These are phyloP conservation scores for Acleris literana DNA, from an alignment of 2,888 invertebrate species.

Conservation along the genomic window DNA sequence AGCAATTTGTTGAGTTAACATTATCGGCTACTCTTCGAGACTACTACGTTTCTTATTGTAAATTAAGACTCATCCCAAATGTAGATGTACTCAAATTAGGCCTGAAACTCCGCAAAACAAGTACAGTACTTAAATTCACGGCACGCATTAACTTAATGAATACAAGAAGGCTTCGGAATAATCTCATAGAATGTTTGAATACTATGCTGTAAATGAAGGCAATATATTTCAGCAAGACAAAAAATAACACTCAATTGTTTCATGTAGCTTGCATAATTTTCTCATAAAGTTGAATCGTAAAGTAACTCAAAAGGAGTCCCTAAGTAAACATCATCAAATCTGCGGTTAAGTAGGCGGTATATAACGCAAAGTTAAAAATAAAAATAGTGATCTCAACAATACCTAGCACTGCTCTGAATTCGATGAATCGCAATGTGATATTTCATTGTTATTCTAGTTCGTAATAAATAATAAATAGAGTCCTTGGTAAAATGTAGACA, in stretches of 20 bases:
- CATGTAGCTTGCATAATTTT: slow-evolving; percentile 33
- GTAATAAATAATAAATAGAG: slow-evolving; percentile 1
- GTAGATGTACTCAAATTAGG: slow-evolving; percentile 23
- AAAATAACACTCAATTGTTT: slow-evolving; percentile 27
- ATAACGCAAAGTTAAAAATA: slow-evolving; percentile 31
- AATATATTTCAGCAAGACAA: slow-evolving; percentile 30
- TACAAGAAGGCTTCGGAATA: slow-evolving; percentile 26
- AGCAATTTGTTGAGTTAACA: background rate
- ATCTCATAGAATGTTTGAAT: slow-evolving; percentile 17
- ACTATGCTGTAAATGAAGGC: slow-evolving; percentile 27
- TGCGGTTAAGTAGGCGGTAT: slow-evolving; percentile 33
- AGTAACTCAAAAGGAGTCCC: slow-evolving; percentile 31
- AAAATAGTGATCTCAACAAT: slow-evolving; percentile 33
- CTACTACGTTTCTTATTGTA: background rate
- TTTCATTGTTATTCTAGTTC: slow-evolving; percentile 11
- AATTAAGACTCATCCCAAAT: background rate
- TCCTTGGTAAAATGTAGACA: background rate
- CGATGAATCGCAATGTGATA: slow-evolving; percentile 16
- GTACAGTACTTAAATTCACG: slow-evolving; percentile 19
- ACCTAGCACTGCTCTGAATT: slow-evolving; percentile 20
- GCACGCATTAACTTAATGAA: slow-evolving; percentile 24
- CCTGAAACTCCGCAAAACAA: slow-evolving; percentile 19
- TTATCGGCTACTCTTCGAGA: background rate
- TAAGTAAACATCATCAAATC: slow-evolving; percentile 41
- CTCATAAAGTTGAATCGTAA: slow-evolving; percentile 27